Conservation (phyloP, 2,797 vertebrate species). For the Sebastes cheni region DNA sequence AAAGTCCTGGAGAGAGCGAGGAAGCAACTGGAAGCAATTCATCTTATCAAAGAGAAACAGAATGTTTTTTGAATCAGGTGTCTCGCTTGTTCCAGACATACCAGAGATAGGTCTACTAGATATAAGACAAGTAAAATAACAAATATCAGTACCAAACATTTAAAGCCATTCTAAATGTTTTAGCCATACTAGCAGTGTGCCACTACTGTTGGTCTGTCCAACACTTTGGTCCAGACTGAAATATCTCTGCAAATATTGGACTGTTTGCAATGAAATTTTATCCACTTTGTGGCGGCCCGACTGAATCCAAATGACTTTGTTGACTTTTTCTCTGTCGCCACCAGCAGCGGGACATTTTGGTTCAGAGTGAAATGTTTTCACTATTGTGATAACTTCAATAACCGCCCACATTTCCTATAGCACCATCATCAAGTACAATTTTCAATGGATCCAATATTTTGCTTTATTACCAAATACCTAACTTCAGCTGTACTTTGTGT, state of each 20-base stretch:
- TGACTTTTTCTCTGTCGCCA: background rate
- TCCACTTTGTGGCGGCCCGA: background rate
- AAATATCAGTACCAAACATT: constrained; percentile 4
- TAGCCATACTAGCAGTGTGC: background rate
- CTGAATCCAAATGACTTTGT: background rate
- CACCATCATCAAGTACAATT: no score
- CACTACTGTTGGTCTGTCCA: background rate
- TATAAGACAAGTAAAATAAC: background rate
- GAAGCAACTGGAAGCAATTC: constrained; percentile 60
- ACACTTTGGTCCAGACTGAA: no score
- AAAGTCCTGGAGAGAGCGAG: constrained; percentile 36
- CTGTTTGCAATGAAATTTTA: no score
- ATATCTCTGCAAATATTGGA: background rate
- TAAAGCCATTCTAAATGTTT: background rate
- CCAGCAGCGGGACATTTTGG: background rate
- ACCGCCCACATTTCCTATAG: no score
- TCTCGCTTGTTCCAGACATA: constrained; percentile 35
- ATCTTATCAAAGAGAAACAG: constrained; percentile 37
- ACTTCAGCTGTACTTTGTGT: no score
- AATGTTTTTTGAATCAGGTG: constrained; percentile 1
- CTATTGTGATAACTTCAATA: no score
- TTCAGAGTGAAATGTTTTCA: background rate
- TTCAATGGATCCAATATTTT: no score
- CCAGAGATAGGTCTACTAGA: background rate
- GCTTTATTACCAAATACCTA: no score